Percentiles rank a stretch among this genome's conserved stretches.
phyloP scores from a whole-genome alignment of 2,888 invertebrate genomes.

The Drosophila picticornis region DNA sequence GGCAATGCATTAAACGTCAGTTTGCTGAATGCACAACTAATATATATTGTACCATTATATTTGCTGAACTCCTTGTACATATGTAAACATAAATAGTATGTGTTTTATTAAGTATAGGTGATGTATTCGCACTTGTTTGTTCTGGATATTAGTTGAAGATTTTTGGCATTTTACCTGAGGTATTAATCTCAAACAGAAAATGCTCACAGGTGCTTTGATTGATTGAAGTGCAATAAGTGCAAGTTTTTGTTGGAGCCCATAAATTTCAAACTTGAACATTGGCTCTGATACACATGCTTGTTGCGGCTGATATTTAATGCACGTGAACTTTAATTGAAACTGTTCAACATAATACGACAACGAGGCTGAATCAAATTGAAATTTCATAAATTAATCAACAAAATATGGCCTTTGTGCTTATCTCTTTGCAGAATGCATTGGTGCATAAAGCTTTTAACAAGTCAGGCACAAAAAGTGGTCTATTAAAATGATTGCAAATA shows the following conservation, averaged over 20 bases:
- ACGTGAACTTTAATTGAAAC: constrained; percentile 44
- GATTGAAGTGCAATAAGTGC: background rate
- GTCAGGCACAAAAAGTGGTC: constrained; percentile 57
- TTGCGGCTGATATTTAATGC: constrained; percentile 10
- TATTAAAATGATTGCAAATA: constrained; percentile 73
- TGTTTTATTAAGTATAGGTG: constrained; percentile 60
- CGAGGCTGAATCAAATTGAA: constrained; percentile 21
- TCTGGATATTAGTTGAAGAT: constrained; percentile 19
- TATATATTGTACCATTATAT: constrained; percentile 29
- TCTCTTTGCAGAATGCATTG: constrained; percentile 39
- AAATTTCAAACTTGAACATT: background rate
- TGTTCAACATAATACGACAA: constrained; percentile 37
- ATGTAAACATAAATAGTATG: constrained; percentile 32
- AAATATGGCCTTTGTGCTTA: constrained; percentile 26
- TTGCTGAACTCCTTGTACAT: constrained; percentile 4
- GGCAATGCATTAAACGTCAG: constrained; percentile 50
- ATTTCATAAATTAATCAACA: constrained; percentile 55
- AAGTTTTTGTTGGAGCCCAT: background rate
- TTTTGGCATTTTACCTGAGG: background rate
- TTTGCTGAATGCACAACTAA: constrained; percentile 22
- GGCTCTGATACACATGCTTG: background rate
- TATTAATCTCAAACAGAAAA: background rate
- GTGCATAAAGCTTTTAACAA: constrained; percentile 59
- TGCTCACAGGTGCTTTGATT: background rate
- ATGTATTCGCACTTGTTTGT: constrained; percentile 41